Evolutionary conservation across 2,113 vertebrate genomes (phyloP).

Genomic region (Murina feae): DNA sequence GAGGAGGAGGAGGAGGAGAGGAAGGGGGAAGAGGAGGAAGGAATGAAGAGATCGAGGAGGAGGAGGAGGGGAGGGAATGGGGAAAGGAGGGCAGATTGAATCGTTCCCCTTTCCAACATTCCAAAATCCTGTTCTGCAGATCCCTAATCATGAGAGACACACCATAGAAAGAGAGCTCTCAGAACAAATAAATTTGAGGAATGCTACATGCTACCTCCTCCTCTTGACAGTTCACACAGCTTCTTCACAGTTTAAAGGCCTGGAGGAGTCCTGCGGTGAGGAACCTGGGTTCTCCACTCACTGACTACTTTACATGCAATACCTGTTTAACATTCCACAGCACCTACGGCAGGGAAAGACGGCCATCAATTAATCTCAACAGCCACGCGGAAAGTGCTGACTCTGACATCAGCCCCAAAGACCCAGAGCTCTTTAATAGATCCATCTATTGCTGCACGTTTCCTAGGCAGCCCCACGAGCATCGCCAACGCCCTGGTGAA

Average conservation of each 20-base stretch:
- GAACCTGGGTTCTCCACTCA: not conserved
- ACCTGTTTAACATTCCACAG: slow-evolving; percentile 31
- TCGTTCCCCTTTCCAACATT: not conserved
- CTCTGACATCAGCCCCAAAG: not conserved
- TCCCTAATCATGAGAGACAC: not conserved
- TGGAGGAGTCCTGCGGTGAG: not conserved
- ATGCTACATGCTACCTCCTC: not conserved
- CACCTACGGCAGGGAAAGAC: not conserved
- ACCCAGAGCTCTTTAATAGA: not conserved
- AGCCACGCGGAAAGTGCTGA: not conserved
- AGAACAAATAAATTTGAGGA: not conserved
- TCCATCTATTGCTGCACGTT: not conserved
- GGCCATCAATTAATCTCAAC: slow-evolving; percentile 41
- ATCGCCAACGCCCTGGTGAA: not conserved
- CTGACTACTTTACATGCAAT: not conserved
- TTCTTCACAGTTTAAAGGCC: not conserved
- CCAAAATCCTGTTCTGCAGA: not conserved
- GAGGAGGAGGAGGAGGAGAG: fast-evolving
- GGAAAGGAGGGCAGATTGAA: not conserved
- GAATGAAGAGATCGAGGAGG: too few relatives aligned
- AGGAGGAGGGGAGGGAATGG: too few relatives aligned
- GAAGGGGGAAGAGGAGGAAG: too few relatives aligned
- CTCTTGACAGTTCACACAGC: not conserved
- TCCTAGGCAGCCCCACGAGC: not conserved
- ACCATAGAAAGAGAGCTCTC: not conserved